Evolutionary conservation across 2,797 vertebrate genomes (phyloP).

Genomic region (Myotis vivesi): DNA sequence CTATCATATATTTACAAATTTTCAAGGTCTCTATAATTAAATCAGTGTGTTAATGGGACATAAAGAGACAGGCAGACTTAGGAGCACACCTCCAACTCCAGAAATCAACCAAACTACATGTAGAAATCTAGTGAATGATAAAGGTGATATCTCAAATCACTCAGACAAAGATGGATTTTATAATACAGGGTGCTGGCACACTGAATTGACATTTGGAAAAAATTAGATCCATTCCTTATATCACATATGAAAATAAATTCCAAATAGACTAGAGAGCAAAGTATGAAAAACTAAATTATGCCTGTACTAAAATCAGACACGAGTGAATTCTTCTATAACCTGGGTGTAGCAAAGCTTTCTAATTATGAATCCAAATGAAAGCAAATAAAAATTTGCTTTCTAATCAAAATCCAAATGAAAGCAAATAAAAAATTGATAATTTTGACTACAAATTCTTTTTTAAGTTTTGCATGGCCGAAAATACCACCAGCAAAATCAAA

Average conservation of each 20-base stretch:
- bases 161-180: not conserved
- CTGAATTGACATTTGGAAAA: not conserved
- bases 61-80: not conserved
- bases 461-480: not conserved
- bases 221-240: not conserved
- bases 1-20: not conserved
- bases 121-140: not conserved
- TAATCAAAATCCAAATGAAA: not conserved
- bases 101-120: not conserved
- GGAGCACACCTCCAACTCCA: not conserved
- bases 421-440: not conserved
- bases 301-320: not conserved
- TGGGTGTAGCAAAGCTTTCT: not conserved
- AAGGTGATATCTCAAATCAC: not conserved
- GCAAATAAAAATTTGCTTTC: not conserved
- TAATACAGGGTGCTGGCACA: not conserved
- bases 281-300: not conserved
- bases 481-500: not conserved
- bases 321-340: not conserved
- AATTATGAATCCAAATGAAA: slow-evolving; percentile 10
- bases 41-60: not conserved
- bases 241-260: not conserved
- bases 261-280: not conserved
- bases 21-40: not conserved
- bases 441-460: not conserved